Evolutionary conservation across 2,888 invertebrate genomes (phyloP).

Genomic region (Dioctria rufipes): DNA sequence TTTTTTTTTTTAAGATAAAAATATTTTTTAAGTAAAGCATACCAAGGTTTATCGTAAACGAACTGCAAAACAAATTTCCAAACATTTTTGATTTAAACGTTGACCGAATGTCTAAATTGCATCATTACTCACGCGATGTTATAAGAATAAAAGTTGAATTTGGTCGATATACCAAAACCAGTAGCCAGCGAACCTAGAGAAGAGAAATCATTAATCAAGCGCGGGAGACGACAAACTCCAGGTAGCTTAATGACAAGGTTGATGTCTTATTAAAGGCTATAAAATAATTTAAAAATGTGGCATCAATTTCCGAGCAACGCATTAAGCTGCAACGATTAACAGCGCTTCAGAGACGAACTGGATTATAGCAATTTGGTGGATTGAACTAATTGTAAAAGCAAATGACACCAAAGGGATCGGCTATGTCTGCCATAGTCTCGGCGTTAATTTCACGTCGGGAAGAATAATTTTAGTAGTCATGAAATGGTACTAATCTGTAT

Average conservation of each 20-base stretch:
- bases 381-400: not conserved
- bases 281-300: conserved; percentile 52
- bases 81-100: no score
- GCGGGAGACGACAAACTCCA: conserved; percentile 41
- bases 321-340: not conserved
- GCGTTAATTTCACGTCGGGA: conserved; percentile 20
- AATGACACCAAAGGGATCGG: conserved; percentile 7
- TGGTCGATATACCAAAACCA: conserved; percentile 35
- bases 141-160: no score
- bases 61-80: no score
- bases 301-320: conserved; percentile 16
- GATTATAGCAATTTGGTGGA: not conserved
- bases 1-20: no score
- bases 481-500: conserved; percentile 11
- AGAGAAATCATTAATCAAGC: conserved; percentile 29
- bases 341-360: not conserved
- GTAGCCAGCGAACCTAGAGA: conserved; percentile 42
- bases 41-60: no score
- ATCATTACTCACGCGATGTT: no score
- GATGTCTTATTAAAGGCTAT: conserved; percentile 57
- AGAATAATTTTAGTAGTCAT: not conserved
- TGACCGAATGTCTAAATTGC: no score
- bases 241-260: conserved; percentile 54
- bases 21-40: no score
- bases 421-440: conserved; percentile 10